A percentile compares a stretch with the other conserved stretches of the same genome.
phyloP scores from a whole-genome alignment of 30 jellyfish, hydroid and myxozoan species.

The Hydra vulgaris region DNA sequence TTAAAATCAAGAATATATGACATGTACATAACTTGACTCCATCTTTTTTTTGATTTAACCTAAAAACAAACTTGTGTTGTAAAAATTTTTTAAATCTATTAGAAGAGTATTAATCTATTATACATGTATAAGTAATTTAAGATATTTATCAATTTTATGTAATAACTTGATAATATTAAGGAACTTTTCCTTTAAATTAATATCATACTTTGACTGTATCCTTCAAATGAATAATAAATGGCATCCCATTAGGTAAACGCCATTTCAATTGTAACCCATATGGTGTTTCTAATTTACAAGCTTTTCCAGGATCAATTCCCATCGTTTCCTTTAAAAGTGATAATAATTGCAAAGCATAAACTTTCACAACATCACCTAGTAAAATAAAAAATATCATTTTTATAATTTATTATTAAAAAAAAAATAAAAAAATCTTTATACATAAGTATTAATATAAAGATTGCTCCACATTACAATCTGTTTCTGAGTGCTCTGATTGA shows the following conservation, averaged over 20 bases:
- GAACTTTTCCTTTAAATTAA: background rate
- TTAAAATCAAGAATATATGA: constrained; percentile 75
- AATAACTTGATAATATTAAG: too few species aligned
- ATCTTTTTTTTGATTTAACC: constrained; percentile 82
- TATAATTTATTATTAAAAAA: background rate
- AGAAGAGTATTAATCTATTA: background rate
- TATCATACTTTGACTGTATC: constrained; percentile 58
- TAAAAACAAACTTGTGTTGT: background rate
- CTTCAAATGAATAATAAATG: constrained; percentile 66
- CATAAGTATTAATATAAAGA: too few species aligned
- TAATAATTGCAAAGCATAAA: constrained; percentile 75
- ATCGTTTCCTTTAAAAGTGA: constrained; percentile 59
- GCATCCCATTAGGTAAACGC: constrained; percentile 88
- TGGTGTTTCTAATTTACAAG: constrained; percentile 61
- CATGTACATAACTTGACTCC: constrained; percentile 98
- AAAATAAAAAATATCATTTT: too few species aligned
- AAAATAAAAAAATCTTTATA: background rate
- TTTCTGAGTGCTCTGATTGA: too few species aligned
- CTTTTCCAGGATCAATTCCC: constrained; percentile 31
- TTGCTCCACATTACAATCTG: too few species aligned
- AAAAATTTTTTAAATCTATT: background rate
- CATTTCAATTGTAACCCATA: constrained; percentile 81
- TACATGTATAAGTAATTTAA: too few species aligned
- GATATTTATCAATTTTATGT: too few species aligned
- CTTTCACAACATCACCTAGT: constrained; percentile 46